These are phyloP conservation scores for Cynodonichthys magdalenae DNA, from an alignment of 2,797 vertebrate species.

Conservation along the genomic window DNA sequence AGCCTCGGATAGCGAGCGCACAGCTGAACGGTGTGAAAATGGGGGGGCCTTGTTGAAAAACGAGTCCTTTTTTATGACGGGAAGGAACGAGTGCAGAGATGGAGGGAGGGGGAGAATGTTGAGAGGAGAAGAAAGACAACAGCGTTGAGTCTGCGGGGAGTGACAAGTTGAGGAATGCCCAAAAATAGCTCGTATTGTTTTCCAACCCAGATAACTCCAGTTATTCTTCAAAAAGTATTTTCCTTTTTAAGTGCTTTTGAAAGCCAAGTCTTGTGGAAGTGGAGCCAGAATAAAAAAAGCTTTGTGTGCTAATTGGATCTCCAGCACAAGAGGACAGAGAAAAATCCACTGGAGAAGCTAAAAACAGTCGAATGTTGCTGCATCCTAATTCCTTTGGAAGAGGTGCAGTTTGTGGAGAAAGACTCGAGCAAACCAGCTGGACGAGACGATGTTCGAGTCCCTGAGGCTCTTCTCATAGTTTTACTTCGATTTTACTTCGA, in stretches of 20 bases:
- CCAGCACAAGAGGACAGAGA: slow-evolving; percentile 42
- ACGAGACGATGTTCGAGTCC: slow-evolving; percentile 11
- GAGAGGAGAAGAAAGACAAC: slow-evolving; percentile 36
- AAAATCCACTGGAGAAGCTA: slow-evolving; percentile 30
- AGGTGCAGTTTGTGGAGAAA: slow-evolving; percentile 15
- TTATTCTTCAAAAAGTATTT: slow-evolving; percentile 52
- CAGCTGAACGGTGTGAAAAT: slow-evolving; percentile 55
- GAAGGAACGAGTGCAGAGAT: slow-evolving; percentile 44
- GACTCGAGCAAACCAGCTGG: slow-evolving; percentile 10
- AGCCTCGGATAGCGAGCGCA: slow-evolving; percentile 19
- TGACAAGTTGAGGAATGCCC: slow-evolving; percentile 50
- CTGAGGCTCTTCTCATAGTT: slow-evolving; percentile 10
- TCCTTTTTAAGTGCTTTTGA: slow-evolving; percentile 30
- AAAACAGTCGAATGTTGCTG: slow-evolving; percentile 32
- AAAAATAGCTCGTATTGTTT: slow-evolving; percentile 59
- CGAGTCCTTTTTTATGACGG: slow-evolving; percentile 50
- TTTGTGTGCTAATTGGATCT: slow-evolving; percentile 59
- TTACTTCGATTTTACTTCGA: slow-evolving; percentile 1
- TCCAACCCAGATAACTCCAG: slow-evolving; percentile 51
- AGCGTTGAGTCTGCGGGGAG: slow-evolving; percentile 42
- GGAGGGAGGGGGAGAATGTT: slow-evolving; percentile 32
- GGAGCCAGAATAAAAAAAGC: slow-evolving; percentile 34
- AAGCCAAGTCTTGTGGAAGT: slow-evolving; percentile 34
- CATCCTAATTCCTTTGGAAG: slow-evolving; percentile 18
- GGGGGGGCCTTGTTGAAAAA: slow-evolving; percentile 58